Base-by-base conservation (phyloP, 2,888 invertebrate genomes). In the Erebia aethiops region DNA sequence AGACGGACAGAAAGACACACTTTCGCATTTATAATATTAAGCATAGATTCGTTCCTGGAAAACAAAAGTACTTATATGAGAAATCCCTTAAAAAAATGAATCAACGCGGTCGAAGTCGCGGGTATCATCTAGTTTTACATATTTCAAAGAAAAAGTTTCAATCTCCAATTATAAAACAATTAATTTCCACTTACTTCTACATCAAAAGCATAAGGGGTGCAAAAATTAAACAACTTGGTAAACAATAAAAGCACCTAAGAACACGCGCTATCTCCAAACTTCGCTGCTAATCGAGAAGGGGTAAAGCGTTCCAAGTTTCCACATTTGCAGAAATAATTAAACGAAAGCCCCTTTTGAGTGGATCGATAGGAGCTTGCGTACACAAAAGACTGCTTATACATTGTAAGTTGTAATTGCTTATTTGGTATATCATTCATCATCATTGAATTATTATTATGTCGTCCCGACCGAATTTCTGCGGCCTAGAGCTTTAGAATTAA, bases 271-370 rank as follows among this genome's bases (percentile, higher is more conserved):
- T 74, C 74, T 73, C 67, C 56, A 69, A 76, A 71, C 71, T 75
- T 71, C 74, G 78, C 82, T 83, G 87, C 83, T 90, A 88, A 91
- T 89, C 87, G 87, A 83, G 84, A 86, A 84, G 84, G 84, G 84
- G 84, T 85, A 84, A 84, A 82, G 74, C 72, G 72, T 69, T 81
- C 84, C 79, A 91, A 91, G 89, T 91, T 91, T 88, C 80, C 86
- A 87, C 89, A 89, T 90, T 92, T 88, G 88, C 84, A 84, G 87
- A 90, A 91, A 92, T 91, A 91, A 91, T 91, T 90, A 88, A 89
- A 83, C 77, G 78, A 73, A 73, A 71, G 72, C 79, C 78, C 79
- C 77, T 79, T 72, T 66, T 72, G 69, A 66, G 35, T 63, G 58
- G 63, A 69, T 67, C 78, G 51, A 65, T 71, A 43, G 52, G 74